These are phyloP conservation scores for Characodon lateralis DNA, from an alignment of 2,797 vertebrate species.

Conservation along the genomic window DNA sequence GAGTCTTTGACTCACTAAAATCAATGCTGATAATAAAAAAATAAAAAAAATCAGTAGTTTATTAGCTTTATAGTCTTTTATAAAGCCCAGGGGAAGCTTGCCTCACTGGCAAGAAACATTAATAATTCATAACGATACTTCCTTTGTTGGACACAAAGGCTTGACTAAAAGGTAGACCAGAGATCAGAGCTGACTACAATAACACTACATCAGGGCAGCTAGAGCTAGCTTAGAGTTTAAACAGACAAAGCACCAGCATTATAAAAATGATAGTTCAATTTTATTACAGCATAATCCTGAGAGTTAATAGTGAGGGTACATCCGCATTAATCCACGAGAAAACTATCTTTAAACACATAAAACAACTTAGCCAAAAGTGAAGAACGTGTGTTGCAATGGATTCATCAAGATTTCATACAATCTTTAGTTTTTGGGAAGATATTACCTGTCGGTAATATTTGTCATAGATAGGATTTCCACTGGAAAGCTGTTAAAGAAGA, in stretches of 20 bases:
- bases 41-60: constrained; percentile 34
- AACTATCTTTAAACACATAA: not conserved
- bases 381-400: not conserved
- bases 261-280: not conserved
- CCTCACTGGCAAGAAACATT: constrained; percentile 59
- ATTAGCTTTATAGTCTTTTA: constrained; percentile 48
- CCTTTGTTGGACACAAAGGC: constrained; percentile 49
- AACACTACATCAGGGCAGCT: constrained; percentile 13
- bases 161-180: constrained; percentile 24
- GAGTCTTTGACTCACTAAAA: constrained; percentile 35
- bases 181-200: constrained; percentile 31
- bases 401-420: not conserved
- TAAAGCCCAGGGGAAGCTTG: constrained; percentile 45
- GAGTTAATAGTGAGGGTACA: not conserved
- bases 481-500: constrained; percentile 85
- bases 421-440: constrained; percentile 18
- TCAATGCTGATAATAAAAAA: constrained; percentile 57
- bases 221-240: constrained; percentile 4
- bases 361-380: not conserved
- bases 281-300: not conserved
- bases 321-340: not conserved
- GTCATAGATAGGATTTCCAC: constrained; percentile 94
- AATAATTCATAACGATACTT: constrained; percentile 72
- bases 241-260: not conserved
- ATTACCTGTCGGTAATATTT: constrained; percentile 94